phyloP scores from a whole-genome alignment of 2,113 vertebrate species.

The Ramphastos sulfuratus region DNA sequence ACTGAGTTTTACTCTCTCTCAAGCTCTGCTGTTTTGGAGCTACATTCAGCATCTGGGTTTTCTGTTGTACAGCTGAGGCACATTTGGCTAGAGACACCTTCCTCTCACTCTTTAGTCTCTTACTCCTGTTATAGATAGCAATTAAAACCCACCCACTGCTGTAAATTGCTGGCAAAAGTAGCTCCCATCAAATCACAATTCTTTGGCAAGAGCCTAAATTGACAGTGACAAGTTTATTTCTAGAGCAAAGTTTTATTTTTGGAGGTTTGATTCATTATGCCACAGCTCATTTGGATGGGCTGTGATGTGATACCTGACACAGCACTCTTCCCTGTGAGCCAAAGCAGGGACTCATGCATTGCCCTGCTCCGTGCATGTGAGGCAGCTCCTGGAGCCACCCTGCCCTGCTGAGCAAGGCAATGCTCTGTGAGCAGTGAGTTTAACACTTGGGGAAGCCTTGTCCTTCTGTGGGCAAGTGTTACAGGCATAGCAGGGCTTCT shows the following conservation, averaged over 20 bases:
- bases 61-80: neutral
- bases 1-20: neutral
- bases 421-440: neutral
- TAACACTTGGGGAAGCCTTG: neutral
- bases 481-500: neutral
- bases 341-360: neutral
- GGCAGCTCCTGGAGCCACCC: neutral
- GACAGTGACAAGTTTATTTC: slow-evolving; percentile 18
- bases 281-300: neutral
- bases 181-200: neutral
- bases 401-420: neutral
- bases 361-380: neutral
- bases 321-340: neutral
- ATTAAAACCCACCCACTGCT: neutral
- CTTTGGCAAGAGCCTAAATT: neutral
- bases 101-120: neutral
- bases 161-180: neutral
- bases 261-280: neutral
- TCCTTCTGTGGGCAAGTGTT: neutral
- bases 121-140: neutral
- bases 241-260: slow-evolving; percentile 27
- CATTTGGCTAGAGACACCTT: neutral
- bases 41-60: neutral
- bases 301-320: neutral
- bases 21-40: neutral